A percentile compares a stretch with the other conserved stretches of the same genome.
phyloP scores from a whole-genome alignment of 2,113 vertebrate species.

The Taurulus bubalis region DNA sequence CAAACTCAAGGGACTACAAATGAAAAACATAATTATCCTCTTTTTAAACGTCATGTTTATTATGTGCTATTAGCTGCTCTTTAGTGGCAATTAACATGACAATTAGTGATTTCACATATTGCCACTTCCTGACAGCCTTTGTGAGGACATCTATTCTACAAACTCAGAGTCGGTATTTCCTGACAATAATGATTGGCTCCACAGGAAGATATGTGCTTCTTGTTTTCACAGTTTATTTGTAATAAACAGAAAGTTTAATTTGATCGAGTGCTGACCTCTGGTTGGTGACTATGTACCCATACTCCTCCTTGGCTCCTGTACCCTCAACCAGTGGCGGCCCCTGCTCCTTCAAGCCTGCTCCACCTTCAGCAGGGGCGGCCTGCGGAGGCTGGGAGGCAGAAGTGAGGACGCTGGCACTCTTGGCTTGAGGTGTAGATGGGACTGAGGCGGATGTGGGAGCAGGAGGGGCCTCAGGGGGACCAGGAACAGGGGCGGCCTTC shows the following conservation, averaged over 20 bases:
- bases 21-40: constrained; percentile 8
- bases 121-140: not conserved
- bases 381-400: constrained; percentile 49
- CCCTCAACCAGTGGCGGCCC: constrained; percentile 38
- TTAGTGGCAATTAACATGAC: not conserved
- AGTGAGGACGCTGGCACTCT: constrained; percentile 26
- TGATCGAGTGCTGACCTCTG: constrained; percentile 86
- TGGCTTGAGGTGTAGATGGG: constrained; percentile 49
- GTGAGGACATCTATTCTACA: not conserved
- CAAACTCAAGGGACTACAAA: constrained; percentile 88
- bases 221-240: not conserved
- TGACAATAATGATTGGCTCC: not conserved
- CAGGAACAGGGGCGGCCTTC: constrained; percentile 47
- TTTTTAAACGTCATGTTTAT: not conserved
- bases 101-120: not conserved
- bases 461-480: constrained; percentile 40
- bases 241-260: not conserved
- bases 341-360: constrained; percentile 50
- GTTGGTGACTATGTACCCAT: constrained; percentile 95
- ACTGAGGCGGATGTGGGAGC: constrained; percentile 51
- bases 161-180: not conserved
- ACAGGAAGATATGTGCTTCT: not conserved
- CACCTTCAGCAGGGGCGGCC: constrained; percentile 35
- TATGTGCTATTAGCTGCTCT: not conserved
- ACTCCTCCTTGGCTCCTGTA: constrained; percentile 84